Base-by-base conservation (phyloP, 2,888 invertebrate genomes). In the Hyles lineata region DNA sequence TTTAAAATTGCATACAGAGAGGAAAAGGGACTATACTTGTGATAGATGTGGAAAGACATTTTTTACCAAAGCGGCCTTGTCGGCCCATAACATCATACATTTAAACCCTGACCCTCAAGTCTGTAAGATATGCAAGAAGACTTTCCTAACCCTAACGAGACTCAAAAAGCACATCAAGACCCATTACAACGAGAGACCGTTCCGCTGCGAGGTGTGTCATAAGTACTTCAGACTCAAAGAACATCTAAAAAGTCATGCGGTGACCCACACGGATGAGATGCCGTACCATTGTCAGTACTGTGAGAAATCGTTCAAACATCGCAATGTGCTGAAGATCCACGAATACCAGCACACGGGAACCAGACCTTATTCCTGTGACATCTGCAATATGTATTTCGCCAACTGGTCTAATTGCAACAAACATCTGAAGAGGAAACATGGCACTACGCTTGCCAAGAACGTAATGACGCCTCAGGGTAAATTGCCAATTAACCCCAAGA, bases 231-330 rank as follows among this genome's bases (percentile, higher is more conserved):
- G 35, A n/a, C 55, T 58, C 15, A 73, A 73, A 58, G 35, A 61
- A 11, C 96, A 32, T n/a, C 23, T 72, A 8, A 67, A 67, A 58
- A 52, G 55, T 11, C 72, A 72, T 58, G 23, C 63, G 11, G 58
- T 25, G 23, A 50, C 35, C 11, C 72, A 72, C 11, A 63, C 17
- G 7, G 58, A 35, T 9, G 25, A 32, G 21, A 72, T 63, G 55
- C 63, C 63, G 3, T 58, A 63, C 19, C 52, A 32, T 19, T 72
- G 97, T 79, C 95, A 96, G 82, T 96, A 95, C 83, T 97, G 96
- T 80, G 95, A 95, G 11, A 96, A 96, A 87, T 91, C 94, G 73
- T 97, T 96, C 82, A 91, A 96, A 50, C 96, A 96, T 84, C 96
- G 96, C 84, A 96, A 62, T 50, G 67, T 61, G 17, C 50, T 73